phyloP scores from a whole-genome alignment of 1,140 invertebrate species.

The Drosophila burlai region DNA sequence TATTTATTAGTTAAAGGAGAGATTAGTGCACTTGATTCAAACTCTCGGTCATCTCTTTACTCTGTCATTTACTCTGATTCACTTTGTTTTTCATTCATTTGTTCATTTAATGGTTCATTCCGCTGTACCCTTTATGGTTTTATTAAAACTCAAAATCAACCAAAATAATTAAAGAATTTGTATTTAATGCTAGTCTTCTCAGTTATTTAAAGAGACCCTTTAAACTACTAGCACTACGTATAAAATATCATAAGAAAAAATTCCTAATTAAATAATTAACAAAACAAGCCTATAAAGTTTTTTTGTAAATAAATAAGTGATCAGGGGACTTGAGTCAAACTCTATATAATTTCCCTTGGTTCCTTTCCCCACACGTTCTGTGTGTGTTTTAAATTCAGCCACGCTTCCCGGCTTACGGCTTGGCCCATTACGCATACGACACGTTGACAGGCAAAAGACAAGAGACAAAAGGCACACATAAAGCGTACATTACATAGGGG shows the following conservation, averaged over 20 bases:
- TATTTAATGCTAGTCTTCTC: not conserved
- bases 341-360: not conserved
- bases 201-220: not conserved
- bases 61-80: not conserved
- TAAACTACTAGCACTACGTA: not conserved
- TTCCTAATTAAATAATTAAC: not conserved
- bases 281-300: not conserved
- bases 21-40: not conserved
- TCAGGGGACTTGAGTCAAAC: not conserved
- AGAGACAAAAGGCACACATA: not conserved
- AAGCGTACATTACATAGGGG: not conserved
- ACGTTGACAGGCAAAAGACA: slow-evolving; percentile 40
- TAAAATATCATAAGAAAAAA: not conserved
- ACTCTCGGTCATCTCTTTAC: not conserved
- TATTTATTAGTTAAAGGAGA: not conserved
- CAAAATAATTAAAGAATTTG: not conserved
- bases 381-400: not conserved
- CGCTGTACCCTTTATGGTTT: no score
- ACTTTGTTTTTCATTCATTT: not conserved
- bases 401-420: not conserved
- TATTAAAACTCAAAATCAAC: not conserved
- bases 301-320: not conserved
- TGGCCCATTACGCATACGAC: slow-evolving; percentile 48
- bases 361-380: not conserved
- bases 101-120: not conserved